Evolutionary conservation across 2,888 invertebrate species (phyloP).

Genomic region (Drosophila recens): DNA sequence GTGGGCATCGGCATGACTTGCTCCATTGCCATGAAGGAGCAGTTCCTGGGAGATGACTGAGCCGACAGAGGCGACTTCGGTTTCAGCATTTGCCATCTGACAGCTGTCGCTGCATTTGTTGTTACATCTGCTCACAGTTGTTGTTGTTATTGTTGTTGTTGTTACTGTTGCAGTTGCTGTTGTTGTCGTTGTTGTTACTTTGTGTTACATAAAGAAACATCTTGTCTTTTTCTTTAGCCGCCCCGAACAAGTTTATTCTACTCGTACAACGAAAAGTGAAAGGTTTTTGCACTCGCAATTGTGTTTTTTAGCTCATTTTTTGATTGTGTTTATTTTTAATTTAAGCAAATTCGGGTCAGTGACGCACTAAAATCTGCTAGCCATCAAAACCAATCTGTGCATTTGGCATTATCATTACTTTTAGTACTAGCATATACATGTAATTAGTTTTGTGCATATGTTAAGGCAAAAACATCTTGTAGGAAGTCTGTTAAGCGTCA

Average conservation of each 20-base stretch:
- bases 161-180: too few species aligned
- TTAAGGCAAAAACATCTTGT: not conserved
- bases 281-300: slow-evolving; percentile 56
- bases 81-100: slow-evolving; percentile 40
- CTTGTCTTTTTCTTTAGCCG: slow-evolving; percentile 55
- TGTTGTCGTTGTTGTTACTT: slow-evolving; percentile 33
- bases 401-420: slow-evolving; percentile 24
- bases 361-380: slow-evolving; percentile 70
- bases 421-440: not conserved
- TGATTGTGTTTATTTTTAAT: slow-evolving; percentile 4
- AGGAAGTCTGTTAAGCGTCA: not conserved
- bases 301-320: slow-evolving; percentile 8
- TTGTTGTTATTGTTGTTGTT: slow-evolving; percentile 16
- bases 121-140: slow-evolving; percentile 58
- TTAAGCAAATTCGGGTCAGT: slow-evolving; percentile 70
- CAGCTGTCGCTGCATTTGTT: slow-evolving; percentile 56
- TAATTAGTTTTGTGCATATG: not conserved
- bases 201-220: slow-evolving; percentile 74
- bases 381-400: slow-evolving; percentile 19
- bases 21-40: slow-evolving; percentile 30
- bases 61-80: slow-evolving; percentile 35
- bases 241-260: slow-evolving; percentile 75
- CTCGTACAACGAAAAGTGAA: slow-evolving; percentile 66
- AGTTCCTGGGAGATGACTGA: slow-evolving; percentile 30
- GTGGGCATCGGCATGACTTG: slow-evolving; percentile 46